Evolutionary conservation across 53 echinoderm and acorn worm species (phyloP), one percentile per base, ranked within the genome.

Genomic region (Antedon mediterranea): DNA sequence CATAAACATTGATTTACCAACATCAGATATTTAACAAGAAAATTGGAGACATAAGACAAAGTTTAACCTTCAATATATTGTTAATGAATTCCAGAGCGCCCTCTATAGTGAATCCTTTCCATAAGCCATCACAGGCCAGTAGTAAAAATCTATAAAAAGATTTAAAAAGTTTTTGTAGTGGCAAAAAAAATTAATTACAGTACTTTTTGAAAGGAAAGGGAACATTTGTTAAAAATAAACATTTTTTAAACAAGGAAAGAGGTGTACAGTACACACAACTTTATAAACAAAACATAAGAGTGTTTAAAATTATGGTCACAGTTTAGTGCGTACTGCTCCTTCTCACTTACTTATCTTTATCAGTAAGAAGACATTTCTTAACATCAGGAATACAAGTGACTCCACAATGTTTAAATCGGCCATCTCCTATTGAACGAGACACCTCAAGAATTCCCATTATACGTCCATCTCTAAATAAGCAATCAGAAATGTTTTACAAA

Each of bases 371-470:
- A 73, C 97, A 97, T 34, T 89, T 97, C 86, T 97, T 97, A 73
- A 92, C 80, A 83, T 97, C 97, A 27, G 97, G 97, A 29, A 80
- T 71, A 74, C 83, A 92, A 33, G 87, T 84, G 32, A 92, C 90
- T 8, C 91, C 97, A 31, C 89, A 97, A 73, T 90, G 97, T 78
- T 97, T 97, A 82, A 97, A 92, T 28, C 97, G 81, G 15, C 97
- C 97, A 73, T 97, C 97, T 0, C 97, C 97, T 7, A 97, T 84
- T 27, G 97, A 97, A 28, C 97, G 85, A 0, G 97, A 97, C 14
- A 92, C 97, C 82, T 97, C 92, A 34, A 97, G 71, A 72, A 97
- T 90, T 28, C 97, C 97, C 85, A 90, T 89, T 33, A 97, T 82
- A 1, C 97, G 75, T n/a, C 97, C 97, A 80, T 97, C 86, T 72